Conservation (phyloP, 1,140 invertebrate genomes). For the Eufriesea mexicana region DNA sequence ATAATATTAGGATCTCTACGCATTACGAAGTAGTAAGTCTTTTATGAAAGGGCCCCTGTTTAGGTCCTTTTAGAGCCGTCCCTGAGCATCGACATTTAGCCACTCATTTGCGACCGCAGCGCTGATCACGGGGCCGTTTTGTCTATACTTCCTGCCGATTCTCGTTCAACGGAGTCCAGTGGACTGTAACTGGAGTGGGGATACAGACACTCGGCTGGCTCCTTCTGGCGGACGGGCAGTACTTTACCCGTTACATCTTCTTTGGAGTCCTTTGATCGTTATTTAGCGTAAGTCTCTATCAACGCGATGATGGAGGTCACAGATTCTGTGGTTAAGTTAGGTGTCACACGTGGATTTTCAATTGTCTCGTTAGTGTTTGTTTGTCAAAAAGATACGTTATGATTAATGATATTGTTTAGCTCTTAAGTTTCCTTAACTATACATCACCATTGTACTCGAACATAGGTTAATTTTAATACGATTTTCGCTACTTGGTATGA, state of each 20-base stretch:
- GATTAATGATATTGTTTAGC: constrained; percentile 18
- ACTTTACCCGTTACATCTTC: neutral
- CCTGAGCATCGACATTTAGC: too few species aligned
- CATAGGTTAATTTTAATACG: neutral
- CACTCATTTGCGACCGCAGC: too few species aligned
- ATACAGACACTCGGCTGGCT: too few species aligned
- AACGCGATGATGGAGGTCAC: neutral
- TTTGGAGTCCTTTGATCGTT: constrained; percentile 26
- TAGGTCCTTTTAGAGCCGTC: too few species aligned
- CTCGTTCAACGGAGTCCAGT: too few species aligned
- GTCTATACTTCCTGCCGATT: too few species aligned
- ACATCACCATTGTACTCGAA: neutral
- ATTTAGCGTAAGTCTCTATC: neutral
- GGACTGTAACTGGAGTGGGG: too few species aligned
- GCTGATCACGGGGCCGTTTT: too few species aligned
- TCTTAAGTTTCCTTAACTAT: constrained; percentile 2
- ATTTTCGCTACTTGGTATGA: neutral
- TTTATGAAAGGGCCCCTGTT: too few species aligned
- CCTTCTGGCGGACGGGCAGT: too few species aligned
- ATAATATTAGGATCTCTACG: too few species aligned
- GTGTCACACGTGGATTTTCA: neutral
- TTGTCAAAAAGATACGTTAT: neutral
- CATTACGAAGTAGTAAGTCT: too few species aligned
- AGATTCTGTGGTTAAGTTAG: neutral
- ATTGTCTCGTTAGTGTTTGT: constrained; percentile 20